These are phyloP conservation scores for Nomada hirtipes DNA, from an alignment of 2,888 invertebrate genomes.

Conservation along the genomic window DNA sequence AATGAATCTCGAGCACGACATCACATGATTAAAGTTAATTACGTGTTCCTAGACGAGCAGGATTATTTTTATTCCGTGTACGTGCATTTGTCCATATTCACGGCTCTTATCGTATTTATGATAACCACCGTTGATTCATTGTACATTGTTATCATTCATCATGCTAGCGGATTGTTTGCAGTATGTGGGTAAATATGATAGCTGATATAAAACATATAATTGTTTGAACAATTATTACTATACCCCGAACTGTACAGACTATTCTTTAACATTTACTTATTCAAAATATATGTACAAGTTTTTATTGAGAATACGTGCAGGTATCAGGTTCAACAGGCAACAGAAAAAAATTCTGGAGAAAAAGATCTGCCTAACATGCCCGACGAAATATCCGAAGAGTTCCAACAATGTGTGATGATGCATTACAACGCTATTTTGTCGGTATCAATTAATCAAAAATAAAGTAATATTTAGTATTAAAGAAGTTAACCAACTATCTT, in stretches of 20 bases:
- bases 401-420: constrained; percentile 5
- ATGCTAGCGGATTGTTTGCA: constrained; percentile 46
- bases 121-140: constrained; percentile 30
- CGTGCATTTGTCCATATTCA: neutral
- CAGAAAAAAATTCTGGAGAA: neutral
- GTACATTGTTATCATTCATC: constrained; percentile 35
- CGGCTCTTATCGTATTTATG: neutral
- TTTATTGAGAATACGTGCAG: neutral
- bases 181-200: constrained; percentile 35
- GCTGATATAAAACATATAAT: neutral
- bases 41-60: constrained; percentile 12
- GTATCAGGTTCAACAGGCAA: neutral
- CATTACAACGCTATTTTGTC: constrained; percentile 27
- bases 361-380: neutral
- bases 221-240: neutral
- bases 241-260: no score
- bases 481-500: neutral
- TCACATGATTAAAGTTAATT: constrained; percentile 17
- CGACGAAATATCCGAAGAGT: neutral
- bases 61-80: constrained; percentile 33
- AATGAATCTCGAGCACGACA: constrained; percentile 43
- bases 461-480: neutral
- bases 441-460: neutral
- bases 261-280: no score
- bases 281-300: no score